Conservation (phyloP, 2,797 vertebrate species). For the Danio aesculapii region DNA sequence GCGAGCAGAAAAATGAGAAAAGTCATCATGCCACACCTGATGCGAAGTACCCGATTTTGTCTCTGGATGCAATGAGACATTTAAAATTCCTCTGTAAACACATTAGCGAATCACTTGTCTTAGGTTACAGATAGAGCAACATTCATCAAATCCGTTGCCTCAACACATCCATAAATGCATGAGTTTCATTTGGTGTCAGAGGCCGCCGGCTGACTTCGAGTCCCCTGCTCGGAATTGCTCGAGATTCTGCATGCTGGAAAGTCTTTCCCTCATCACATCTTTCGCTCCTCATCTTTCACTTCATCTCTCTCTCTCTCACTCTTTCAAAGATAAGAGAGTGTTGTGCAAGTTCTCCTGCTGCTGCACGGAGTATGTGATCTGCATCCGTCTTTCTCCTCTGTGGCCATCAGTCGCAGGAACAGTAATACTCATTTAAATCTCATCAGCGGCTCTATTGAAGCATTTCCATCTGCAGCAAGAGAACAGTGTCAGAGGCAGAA, state of each 20-base stretch:
- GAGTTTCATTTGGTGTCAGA: constrained; percentile 54
- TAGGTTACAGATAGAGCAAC: constrained; percentile 48
- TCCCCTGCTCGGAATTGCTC: constrained; percentile 35
- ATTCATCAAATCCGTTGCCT: constrained; percentile 31
- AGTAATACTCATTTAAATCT: constrained; percentile 62
- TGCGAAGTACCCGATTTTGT: neutral
- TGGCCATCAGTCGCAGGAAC: constrained; percentile 35
- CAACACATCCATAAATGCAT: constrained; percentile 57
- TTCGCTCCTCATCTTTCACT: constrained; percentile 34
- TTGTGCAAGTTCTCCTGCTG: constrained; percentile 37
- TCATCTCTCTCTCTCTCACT: neutral
- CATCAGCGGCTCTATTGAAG: constrained; percentile 60
- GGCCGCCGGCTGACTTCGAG: constrained; percentile 27
- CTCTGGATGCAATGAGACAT: constrained; percentile 26
- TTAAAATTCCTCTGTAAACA: constrained; percentile 56
- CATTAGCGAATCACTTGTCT: constrained; percentile 47
- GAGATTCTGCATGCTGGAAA: constrained; percentile 32
- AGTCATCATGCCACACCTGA: constrained; percentile 33
- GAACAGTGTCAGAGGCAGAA: constrained; percentile 44
- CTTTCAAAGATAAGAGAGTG: constrained; percentile 42
- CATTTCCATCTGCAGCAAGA: constrained; percentile 45
- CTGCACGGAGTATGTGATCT: constrained; percentile 46
- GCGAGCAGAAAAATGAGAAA: neutral
- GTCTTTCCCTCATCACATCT: constrained; percentile 26
- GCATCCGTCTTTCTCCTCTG: constrained; percentile 46